These are phyloP conservation scores for Oscheius sp. DNA, from an alignment of 1,140 invertebrate genomes.

Conservation along the genomic window DNA sequence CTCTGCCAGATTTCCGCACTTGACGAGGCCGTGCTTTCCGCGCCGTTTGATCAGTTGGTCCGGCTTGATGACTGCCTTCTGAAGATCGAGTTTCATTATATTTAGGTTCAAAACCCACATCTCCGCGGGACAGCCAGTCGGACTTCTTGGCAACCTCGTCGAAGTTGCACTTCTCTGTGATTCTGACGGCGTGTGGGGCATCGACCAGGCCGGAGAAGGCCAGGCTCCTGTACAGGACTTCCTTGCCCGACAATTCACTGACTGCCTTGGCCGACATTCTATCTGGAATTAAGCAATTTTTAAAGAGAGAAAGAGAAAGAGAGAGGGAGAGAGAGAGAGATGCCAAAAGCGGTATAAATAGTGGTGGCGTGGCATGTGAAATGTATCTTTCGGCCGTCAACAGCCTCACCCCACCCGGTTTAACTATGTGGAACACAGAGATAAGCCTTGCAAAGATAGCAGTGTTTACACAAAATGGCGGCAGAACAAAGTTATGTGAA, in stretches of 20 bases:
- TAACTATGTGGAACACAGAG: too few species aligned
- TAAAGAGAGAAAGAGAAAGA: background rate
- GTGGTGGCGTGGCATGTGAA: too few species aligned
- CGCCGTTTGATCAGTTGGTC: slow-evolving; percentile 97
- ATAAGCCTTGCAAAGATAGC: too few species aligned
- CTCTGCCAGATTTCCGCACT: slow-evolving; percentile 80
- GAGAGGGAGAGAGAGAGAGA: background rate
- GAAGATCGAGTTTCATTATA: slow-evolving; percentile 43
- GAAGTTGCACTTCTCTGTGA: slow-evolving; percentile 79
- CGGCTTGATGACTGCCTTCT: slow-evolving; percentile 92
- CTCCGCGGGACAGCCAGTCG: slow-evolving; percentile 78
- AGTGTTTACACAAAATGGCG: too few species aligned
- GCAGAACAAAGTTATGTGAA: too few species aligned
- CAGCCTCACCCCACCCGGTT: too few species aligned
- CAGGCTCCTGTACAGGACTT: slow-evolving; percentile 83
- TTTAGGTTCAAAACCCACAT: slow-evolving; percentile 29
- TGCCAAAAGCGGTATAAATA: background rate
- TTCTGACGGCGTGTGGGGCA: slow-evolving; percentile 77
- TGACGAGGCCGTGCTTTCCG: slow-evolving; percentile 93
- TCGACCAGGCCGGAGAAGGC: slow-evolving; percentile 68
- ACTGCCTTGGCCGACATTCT: slow-evolving; percentile 96
- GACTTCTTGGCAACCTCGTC: slow-evolving; percentile 73
- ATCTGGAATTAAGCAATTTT: background rate
- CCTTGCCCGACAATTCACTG: slow-evolving; percentile 89
- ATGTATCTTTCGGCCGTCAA: too few species aligned